Conservation (phyloP, 2,888 invertebrate species). For the Megaustenia siamemsis region DNA sequence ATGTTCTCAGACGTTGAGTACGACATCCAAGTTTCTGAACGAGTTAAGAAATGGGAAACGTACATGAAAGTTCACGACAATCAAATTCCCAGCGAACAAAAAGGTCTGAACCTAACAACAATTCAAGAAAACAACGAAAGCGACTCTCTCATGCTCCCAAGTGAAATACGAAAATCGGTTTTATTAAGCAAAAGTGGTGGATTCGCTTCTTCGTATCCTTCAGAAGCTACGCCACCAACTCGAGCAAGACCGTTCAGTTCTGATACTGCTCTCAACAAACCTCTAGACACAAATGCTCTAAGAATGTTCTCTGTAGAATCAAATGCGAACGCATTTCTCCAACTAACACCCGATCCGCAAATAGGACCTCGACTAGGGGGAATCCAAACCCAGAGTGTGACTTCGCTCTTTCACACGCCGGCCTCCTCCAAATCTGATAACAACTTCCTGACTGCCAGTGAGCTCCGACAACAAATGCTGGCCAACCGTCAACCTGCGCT, state of each 20-base stretch:
- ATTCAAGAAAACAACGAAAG: slow-evolving; percentile 63
- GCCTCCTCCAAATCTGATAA: not conserved
- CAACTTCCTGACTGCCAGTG: slow-evolving; percentile 47
- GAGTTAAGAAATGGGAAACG: slow-evolving; percentile 76
- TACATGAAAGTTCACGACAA: slow-evolving; percentile 63
- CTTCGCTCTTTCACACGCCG: slow-evolving; percentile 40
- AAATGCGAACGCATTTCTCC: slow-evolving; percentile 54
- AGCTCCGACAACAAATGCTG: slow-evolving; percentile 58
- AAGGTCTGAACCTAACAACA: slow-evolving; percentile 59
- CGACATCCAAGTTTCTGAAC: slow-evolving; percentile 73
- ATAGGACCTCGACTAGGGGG: slow-evolving; percentile 36
- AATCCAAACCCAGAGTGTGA: slow-evolving; percentile 53
- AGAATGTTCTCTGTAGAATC: slow-evolving; percentile 55
- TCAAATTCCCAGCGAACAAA: slow-evolving; percentile 33
- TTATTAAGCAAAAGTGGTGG: slow-evolving; percentile 41
- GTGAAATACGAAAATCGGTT: slow-evolving; percentile 57
- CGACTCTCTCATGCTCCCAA: slow-evolving; percentile 58
- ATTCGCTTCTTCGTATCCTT: not conserved
- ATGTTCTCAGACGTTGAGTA: slow-evolving; percentile 78
- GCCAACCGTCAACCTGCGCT: slow-evolving; percentile 51
- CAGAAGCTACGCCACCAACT: slow-evolving; percentile 47
- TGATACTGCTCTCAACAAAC: slow-evolving; percentile 29
- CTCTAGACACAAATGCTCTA: slow-evolving; percentile 13
- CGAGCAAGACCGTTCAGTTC: slow-evolving; percentile 53
- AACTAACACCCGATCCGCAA: slow-evolving; percentile 52